A percentile compares a stretch with the other conserved stretches of the same genome.
Evolutionary conservation across 2,888 invertebrate genomes (phyloP).

Genomic region (Acrobasis consociella): DNA sequence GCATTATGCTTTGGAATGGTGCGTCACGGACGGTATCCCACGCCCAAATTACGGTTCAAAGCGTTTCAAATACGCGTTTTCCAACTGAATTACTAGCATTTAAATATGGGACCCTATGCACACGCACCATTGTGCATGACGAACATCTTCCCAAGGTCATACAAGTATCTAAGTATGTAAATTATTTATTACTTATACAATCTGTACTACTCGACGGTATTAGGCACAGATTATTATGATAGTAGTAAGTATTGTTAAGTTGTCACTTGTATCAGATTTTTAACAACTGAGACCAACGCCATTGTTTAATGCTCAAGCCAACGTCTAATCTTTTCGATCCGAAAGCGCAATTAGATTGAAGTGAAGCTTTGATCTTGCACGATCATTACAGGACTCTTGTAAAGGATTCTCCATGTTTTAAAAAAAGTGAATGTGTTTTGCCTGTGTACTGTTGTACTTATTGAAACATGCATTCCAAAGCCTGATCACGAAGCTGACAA

Average conservation of each 20-base stretch:
- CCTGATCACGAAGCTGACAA: conserved; percentile 13
- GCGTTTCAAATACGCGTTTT: conserved; percentile 13
- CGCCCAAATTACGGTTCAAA: conserved; percentile 14
- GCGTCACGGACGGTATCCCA: conserved; percentile 2
- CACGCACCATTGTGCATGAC: conserved; percentile 11
- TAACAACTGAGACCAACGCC: too few relatives aligned
- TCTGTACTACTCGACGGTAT: too few relatives aligned
- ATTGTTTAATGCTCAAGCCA: too few relatives aligned
- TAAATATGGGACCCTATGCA: conserved; percentile 10
- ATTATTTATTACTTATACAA: background rate
- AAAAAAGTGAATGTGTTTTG: too few relatives aligned
- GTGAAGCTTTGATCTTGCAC: too few relatives aligned
- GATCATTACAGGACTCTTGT: too few relatives aligned
- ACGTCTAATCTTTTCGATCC: too few relatives aligned
- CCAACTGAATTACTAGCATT: conserved; percentile 18
- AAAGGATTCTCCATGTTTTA: too few relatives aligned
- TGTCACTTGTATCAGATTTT: too few relatives aligned
- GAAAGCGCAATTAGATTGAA: too few relatives aligned
- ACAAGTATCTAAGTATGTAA: background rate
- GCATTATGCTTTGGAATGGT: background rate
- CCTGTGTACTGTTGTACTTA: background rate
- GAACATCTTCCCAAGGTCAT: conserved; percentile 3
- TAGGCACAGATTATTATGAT: too few relatives aligned
- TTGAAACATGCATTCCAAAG: background rate
- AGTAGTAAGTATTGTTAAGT: too few relatives aligned